A percentile compares a stretch with the other conserved stretches of the same genome.
Conservation (phyloP, 2,797 vertebrate genomes). For the Anguilla anguilla region DNA sequence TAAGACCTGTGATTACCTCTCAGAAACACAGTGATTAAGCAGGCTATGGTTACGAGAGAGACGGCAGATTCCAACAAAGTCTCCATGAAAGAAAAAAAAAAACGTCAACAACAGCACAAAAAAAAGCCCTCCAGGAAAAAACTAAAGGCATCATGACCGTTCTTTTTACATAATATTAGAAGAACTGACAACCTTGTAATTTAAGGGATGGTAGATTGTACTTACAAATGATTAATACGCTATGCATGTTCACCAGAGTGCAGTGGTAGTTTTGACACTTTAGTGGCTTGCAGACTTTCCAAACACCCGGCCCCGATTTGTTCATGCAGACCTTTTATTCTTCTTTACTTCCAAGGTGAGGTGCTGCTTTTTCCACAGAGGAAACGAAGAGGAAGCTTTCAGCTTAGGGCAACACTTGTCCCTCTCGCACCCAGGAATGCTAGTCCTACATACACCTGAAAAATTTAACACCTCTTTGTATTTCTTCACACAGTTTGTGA, state of each 20-base stretch:
- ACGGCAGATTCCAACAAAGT: slow-evolving; percentile 41
- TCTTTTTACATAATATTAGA: slow-evolving; percentile 22
- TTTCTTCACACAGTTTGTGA: neutral
- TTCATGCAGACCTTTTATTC: neutral
- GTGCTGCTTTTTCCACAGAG: neutral
- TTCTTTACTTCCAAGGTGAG: neutral
- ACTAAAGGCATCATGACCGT: neutral
- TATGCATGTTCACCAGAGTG: neutral
- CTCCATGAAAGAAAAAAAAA: slow-evolving; percentile 30
- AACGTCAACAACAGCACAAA: neutral
- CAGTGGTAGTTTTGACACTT: neutral
- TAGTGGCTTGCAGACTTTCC: neutral
- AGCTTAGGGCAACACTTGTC: neutral
- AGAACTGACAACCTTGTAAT: slow-evolving; percentile 19
- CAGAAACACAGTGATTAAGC: slow-evolving; percentile 68
- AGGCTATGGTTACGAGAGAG: slow-evolving; percentile 31
- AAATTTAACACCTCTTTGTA: neutral
- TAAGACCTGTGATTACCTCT: slow-evolving; percentile 65
- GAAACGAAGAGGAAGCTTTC: neutral
- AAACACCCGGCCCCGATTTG: neutral
- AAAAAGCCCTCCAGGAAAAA: neutral
- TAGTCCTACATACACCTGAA: neutral
- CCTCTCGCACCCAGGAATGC: neutral
- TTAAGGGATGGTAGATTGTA: slow-evolving; percentile 4
- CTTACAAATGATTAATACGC: slow-evolving; percentile 23